These are phyloP conservation scores for Eupithecia inturbata DNA, from an alignment of 2,888 invertebrate genomes.

Conservation along the genomic window DNA sequence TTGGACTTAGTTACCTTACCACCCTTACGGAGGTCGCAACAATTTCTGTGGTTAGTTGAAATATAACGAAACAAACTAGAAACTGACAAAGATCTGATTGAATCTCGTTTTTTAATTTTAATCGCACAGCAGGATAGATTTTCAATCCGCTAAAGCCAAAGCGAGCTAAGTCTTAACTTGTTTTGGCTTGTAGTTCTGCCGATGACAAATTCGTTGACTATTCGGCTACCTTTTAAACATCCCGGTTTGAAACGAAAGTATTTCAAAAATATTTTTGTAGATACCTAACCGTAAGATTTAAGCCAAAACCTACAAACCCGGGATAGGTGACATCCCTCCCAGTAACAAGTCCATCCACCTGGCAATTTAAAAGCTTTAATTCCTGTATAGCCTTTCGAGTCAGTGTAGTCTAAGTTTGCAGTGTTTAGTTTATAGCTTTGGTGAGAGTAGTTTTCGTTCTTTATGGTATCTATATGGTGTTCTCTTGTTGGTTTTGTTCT, in stretches of 20 bases:
- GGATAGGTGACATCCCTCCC: conserved; percentile 19
- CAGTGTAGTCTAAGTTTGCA: conserved; percentile 12
- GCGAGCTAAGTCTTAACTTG: too few relatives aligned
- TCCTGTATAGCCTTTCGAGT: conserved; percentile 18
- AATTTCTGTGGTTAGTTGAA: too few relatives aligned
- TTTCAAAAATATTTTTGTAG: not conserved
- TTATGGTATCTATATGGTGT: not conserved
- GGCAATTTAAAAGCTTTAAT: conserved; percentile 24
- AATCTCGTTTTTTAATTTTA: too few relatives aligned
- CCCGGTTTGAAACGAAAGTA: not conserved
- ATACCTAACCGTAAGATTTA: not conserved
- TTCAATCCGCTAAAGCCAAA: too few relatives aligned
- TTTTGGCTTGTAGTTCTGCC: too few relatives aligned
- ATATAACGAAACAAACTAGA: too few relatives aligned
- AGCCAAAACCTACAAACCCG: conserved; percentile 17
- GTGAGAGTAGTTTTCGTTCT: not conserved
- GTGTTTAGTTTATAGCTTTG: not conserved
- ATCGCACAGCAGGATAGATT: too few relatives aligned
- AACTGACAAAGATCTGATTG: too few relatives aligned
- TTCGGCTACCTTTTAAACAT: not conserved
- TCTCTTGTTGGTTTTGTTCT: not conserved
- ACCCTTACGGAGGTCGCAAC: too few relatives aligned
- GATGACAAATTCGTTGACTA: too few relatives aligned
- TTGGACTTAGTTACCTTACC: not conserved
- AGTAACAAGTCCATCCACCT: conserved; percentile 11